Conservation (phyloP, 2,888 invertebrate genomes). For the Palloptera scutellata region DNA sequence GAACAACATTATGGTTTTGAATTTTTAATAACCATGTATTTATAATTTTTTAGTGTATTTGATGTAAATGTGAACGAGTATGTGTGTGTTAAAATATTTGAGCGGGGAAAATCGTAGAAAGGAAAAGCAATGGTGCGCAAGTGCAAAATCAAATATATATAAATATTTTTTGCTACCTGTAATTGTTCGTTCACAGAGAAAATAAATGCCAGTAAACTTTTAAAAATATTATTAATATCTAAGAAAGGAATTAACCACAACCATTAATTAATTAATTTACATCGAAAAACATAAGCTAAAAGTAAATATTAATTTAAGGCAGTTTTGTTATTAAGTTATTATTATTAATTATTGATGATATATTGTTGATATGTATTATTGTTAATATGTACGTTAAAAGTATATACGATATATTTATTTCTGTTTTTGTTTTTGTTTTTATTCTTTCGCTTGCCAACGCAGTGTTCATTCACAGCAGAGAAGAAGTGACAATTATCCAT, state of each 20-base stretch:
- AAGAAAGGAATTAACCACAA: too few species aligned
- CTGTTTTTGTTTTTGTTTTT: too few species aligned
- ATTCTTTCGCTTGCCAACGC: too few species aligned
- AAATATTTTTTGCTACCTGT: constrained; percentile 49
- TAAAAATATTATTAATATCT: too few species aligned
- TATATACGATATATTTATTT: background rate
- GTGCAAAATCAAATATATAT: constrained; percentile 12
- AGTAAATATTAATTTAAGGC: too few species aligned
- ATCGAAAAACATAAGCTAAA: too few species aligned
- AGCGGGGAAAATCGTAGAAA: background rate
- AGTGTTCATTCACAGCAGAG: too few species aligned
- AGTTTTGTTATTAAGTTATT: background rate
- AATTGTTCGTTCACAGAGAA: constrained; percentile 27
- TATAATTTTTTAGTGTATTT: background rate
- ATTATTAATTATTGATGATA: background rate
- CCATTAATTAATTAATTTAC: too few species aligned
- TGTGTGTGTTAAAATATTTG: background rate
- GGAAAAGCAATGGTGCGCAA: background rate
- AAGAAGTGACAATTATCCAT: too few species aligned
- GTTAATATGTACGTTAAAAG: too few species aligned
- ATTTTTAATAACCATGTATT: background rate
- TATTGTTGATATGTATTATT: background rate
- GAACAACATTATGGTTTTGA: constrained; percentile 10
- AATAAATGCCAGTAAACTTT: too few species aligned
- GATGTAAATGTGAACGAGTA: constrained; percentile 1